Conservation (phyloP, 1,140 invertebrate genomes). For the Drosophila cardini region DNA sequence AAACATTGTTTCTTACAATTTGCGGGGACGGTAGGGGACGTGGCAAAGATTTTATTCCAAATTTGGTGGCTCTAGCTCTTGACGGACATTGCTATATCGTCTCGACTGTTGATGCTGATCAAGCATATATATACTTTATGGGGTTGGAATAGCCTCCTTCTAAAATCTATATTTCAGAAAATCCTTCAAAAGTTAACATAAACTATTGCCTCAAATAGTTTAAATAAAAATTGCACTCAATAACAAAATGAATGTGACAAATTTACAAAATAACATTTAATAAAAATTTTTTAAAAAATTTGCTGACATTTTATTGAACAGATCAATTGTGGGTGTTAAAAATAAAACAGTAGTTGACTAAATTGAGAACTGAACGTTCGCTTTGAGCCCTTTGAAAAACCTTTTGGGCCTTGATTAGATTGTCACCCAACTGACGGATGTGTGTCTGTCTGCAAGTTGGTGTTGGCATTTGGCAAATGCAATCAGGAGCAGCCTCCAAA, state of each 20-base stretch:
- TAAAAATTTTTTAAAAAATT: slow-evolving; percentile 6
- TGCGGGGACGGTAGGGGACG: too few species aligned
- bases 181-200: too few species aligned
- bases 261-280: neutral
- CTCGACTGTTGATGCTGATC: too few species aligned
- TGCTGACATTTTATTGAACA: slow-evolving; percentile 20
- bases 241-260: neutral
- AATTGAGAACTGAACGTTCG: neutral
- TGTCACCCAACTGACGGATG: slow-evolving; percentile 44
- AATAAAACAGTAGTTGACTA: neutral
- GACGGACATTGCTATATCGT: too few species aligned
- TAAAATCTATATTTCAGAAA: too few species aligned
- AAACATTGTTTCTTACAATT: too few species aligned
- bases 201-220: too few species aligned
- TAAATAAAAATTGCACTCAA: too few species aligned
- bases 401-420: slow-evolving; percentile 44
- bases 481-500: slow-evolving; percentile 65
- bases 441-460: slow-evolving; percentile 38
- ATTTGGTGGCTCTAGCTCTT: too few species aligned
- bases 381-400: neutral
- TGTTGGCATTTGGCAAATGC: slow-evolving; percentile 71
- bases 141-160: too few species aligned
- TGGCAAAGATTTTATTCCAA: too few species aligned
- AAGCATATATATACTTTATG: too few species aligned
- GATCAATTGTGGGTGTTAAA: neutral